These are phyloP conservation scores for Raja brachyura DNA, from an alignment of 2,113 vertebrate species.

Conservation along the genomic window DNA sequence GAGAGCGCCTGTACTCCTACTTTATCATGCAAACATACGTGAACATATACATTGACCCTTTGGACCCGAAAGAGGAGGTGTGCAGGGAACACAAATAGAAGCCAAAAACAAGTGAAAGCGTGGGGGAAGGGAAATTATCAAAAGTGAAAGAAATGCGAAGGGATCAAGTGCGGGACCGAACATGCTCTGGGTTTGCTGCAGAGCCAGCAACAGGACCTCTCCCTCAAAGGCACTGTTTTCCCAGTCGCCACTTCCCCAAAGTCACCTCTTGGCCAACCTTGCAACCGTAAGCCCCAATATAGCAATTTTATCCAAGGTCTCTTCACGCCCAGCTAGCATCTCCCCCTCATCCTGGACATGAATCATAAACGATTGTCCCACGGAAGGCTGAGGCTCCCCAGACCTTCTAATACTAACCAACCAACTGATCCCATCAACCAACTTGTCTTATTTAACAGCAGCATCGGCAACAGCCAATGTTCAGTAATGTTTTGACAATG, in stretches of 20 bases:
- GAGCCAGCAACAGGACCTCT: background rate
- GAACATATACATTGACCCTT: background rate
- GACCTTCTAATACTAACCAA: too few species aligned
- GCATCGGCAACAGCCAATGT: background rate
- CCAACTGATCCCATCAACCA: background rate
- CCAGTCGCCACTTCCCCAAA: background rate
- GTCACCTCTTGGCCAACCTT: background rate
- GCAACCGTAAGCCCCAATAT: background rate
- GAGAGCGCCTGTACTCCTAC: conserved; percentile 16
- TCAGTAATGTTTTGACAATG: background rate
- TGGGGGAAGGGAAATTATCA: background rate
- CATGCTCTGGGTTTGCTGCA: background rate
- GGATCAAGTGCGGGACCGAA: background rate
- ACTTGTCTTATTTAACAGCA: background rate
- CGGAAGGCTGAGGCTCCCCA: background rate
- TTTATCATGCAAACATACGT: background rate
- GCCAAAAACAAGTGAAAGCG: background rate
- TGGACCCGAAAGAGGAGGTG: background rate
- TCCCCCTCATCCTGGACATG: too few species aligned
- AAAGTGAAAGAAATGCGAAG: background rate
- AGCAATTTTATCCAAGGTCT: background rate
- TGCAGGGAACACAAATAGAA: background rate
- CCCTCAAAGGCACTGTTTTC: background rate
- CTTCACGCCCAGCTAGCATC: too few species aligned
- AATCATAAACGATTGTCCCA: background rate